A percentile compares a stretch with the other conserved stretches of the same genome.
These are phyloP conservation scores for Phylloscopus whistleri DNA, from an alignment of 2,113 vertebrate species.

Conservation along the genomic window DNA sequence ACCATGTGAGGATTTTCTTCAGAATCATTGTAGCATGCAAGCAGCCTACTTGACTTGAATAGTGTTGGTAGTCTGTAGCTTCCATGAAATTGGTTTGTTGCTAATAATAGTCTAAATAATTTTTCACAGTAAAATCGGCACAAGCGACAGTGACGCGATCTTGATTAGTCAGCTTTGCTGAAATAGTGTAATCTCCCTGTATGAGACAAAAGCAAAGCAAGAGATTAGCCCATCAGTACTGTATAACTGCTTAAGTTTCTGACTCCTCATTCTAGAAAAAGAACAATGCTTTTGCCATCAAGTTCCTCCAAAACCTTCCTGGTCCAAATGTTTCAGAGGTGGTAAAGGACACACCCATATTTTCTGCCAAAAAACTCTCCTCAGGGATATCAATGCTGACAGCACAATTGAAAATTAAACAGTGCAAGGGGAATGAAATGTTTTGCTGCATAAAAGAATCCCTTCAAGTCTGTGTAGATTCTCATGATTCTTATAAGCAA, in stretches of 20 bases:
- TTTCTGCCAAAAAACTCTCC: background rate
- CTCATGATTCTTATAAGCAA: background rate
- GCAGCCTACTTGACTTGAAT: background rate
- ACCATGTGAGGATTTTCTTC: background rate
- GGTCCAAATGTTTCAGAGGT: background rate
- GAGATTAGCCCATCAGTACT: background rate
- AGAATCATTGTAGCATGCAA: background rate
- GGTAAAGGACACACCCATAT: background rate
- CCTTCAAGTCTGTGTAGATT: background rate
- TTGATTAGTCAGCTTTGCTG: conserved; percentile 62
- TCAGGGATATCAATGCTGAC: background rate
- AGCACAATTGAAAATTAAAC: conserved; percentile 6
- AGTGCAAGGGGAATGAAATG: background rate
- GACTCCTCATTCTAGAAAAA: background rate
- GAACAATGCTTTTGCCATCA: background rate
- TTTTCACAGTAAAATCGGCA: conserved; percentile 54
- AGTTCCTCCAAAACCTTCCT: background rate
- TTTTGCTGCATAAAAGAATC: background rate
- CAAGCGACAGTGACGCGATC: conserved; percentile 50
- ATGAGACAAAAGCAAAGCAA: background rate
- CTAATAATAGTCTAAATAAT: conserved; percentile 41
- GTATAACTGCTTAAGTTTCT: background rate
- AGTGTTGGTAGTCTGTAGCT: background rate
- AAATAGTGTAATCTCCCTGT: conserved; percentile 69
- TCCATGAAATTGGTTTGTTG: background rate